Evolutionary conservation across 2,113 vertebrate genomes (phyloP).

Genomic region (Puffinus mauretanicus): DNA sequence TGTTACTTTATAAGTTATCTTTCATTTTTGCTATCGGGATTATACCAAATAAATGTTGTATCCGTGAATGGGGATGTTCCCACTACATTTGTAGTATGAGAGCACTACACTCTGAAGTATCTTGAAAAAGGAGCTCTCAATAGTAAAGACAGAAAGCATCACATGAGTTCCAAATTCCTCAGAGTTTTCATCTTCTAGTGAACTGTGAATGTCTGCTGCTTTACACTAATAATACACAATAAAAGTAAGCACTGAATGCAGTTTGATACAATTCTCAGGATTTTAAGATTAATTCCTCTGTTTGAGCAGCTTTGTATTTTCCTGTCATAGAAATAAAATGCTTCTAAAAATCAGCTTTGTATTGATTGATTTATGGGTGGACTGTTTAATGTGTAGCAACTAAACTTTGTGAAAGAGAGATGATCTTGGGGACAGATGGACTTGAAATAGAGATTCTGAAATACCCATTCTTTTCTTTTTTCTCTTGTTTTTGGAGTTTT

Average conservation of each 20-base stretch:
- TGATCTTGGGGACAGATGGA: background rate
- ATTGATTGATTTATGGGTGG: background rate
- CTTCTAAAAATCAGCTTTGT: background rate
- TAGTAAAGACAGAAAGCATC: background rate
- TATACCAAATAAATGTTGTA: background rate
- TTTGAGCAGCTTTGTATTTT: constrained; percentile 49
- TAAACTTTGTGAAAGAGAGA: background rate
- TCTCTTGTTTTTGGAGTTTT: background rate
- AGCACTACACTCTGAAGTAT: background rate
- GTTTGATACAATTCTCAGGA: constrained; percentile 43
- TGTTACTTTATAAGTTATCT: background rate
- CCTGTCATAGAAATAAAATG: constrained; percentile 65
- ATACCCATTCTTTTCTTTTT: background rate
- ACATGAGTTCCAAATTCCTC: background rate
- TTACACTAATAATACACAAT: background rate
- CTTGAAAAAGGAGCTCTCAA: background rate
- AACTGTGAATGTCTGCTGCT: constrained; percentile 10
- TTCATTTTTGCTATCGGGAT: background rate
- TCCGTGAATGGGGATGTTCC: background rate
- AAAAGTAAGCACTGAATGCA: constrained; percentile 22
- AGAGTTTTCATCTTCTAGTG: background rate
- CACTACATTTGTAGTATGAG: background rate
- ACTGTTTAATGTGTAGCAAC: background rate
- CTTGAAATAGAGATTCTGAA: background rate
- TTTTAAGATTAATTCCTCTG: constrained; percentile 18